Evolutionary conservation across 2,113 vertebrate species (phyloP), one percentile per base, ranked within the genome.

Genomic region (Corythornis cristatus): DNA sequence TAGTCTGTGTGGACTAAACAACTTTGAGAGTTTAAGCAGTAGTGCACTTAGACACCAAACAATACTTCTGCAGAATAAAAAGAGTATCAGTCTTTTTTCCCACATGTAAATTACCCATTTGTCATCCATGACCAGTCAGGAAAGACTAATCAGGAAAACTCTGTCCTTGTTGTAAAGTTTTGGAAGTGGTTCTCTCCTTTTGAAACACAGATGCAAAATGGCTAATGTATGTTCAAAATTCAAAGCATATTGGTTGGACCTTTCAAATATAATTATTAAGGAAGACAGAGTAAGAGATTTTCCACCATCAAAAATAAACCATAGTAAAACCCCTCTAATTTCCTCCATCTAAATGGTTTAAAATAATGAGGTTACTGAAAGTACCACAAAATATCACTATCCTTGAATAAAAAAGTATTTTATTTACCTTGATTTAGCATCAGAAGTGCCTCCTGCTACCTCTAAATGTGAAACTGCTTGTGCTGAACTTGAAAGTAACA

Each of bases 381-480:
- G 51, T 42, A 83, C 33, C 31, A 73, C n/a, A 54, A 68, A 12
- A 2, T 53, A 65, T 61, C 19, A 12, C 25, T 68, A 40, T 28
- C 15, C 19, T 62, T 70, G 28, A 92, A 83, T 61, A 60, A 62
- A 80, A 92, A 70, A 40, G 2, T 1, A n/a, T 25, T 72, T 74
- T 64, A 60, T 75, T 35, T 98, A 98, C 98, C 98, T 98, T 90
- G 97, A 89, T 9, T 98, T 98, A 77, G 96, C 90, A 78, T 95
- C 46, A 12, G 96, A 88, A 83, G 94, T 94, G 84, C 93, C 61
- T 54, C 96, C 82, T 88, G 93, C 89, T 92, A 70, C 78, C 45
- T 96, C 97, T 7, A 95, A 91, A 77, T 94, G 83, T 74, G 97
- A 96, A 95, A 78, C 90, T 57, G 97, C 75, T 33, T 98, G 97